Evolutionary conservation across 23 tunicate species (phyloP).

Genomic region (Styela clava): DNA sequence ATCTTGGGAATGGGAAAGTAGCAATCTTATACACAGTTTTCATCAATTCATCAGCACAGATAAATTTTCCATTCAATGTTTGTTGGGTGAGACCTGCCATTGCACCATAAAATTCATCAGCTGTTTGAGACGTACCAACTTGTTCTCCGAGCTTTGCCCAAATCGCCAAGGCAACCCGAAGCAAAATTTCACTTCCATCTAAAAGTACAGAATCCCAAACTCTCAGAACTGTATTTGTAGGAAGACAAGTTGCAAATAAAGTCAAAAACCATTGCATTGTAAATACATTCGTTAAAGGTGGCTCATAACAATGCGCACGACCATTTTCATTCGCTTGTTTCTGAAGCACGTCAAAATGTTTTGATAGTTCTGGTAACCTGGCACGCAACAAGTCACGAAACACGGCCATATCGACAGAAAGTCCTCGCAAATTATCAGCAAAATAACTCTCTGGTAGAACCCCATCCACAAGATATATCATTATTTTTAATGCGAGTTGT

Average conservation of each 20-base stretch:
- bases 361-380: constrained; percentile 59
- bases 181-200: constrained; percentile 90
- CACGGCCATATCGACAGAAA: constrained; percentile 95
- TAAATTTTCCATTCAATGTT: constrained; percentile 62
- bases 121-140: constrained; percentile 64
- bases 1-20: constrained; percentile 71
- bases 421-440: constrained; percentile 85
- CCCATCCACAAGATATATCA: constrained; percentile 81
- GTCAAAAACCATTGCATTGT: constrained; percentile 99
- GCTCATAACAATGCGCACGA: constrained; percentile 69
- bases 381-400: constrained; percentile 77
- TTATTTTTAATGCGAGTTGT: constrained; percentile 75
- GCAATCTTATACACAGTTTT: constrained; percentile 62
- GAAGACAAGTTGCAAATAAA: constrained; percentile 78
- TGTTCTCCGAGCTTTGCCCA: constrained; percentile 90
- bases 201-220: constrained; percentile 90
- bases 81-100: constrained; percentile 74
- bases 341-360: constrained; percentile 72
- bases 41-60: constrained; percentile 61
- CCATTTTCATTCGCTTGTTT: constrained; percentile 71
- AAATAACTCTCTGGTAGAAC: constrained; percentile 90
- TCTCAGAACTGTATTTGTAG: constrained; percentile 64
- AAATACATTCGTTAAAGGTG: constrained; percentile 96
- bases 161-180: constrained; percentile 83
- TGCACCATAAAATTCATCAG: constrained; percentile 80